phyloP scores from a whole-genome alignment of 2,888 invertebrate genomes.

The Platycnemis pennipes region DNA sequence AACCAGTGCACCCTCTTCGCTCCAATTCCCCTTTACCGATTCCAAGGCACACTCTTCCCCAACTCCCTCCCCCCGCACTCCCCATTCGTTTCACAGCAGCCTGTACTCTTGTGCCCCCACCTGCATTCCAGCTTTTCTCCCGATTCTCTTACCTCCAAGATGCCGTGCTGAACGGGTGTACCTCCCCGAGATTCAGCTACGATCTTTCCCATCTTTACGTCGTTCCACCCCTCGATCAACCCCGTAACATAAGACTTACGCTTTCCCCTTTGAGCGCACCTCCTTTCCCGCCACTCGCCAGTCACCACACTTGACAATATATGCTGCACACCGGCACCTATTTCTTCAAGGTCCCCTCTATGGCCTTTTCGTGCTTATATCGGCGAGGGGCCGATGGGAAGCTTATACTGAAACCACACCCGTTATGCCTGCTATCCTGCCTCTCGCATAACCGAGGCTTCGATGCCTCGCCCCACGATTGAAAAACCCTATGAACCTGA shows the following conservation, averaged over 20 bases:
- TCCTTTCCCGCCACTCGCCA: background rate
- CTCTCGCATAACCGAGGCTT: background rate
- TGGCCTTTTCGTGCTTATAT: background rate
- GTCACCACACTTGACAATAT: background rate
- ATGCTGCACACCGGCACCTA: background rate
- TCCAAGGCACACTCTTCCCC: background rate
- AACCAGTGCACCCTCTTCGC: background rate
- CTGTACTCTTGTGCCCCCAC: background rate
- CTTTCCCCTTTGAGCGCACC: background rate
- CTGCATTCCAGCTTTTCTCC: background rate
- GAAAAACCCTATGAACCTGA: background rate
- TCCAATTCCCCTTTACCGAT: background rate
- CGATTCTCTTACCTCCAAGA: background rate
- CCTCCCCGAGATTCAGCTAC: background rate
- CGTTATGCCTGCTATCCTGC: background rate
- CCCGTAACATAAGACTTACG: background rate
- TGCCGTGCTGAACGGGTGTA: background rate
- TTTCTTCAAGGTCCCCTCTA: background rate
- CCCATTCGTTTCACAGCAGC: background rate
- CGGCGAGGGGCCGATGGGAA: slow-evolving; percentile 1
- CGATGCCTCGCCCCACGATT: background rate
- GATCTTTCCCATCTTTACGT: background rate
- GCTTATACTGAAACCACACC: slow-evolving; percentile 38
- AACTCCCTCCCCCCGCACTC: slow-evolving; percentile 16
- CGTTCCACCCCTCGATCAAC: background rate